Evolutionary conservation across 1,140 invertebrate genomes (phyloP), one percentile per base, ranked within the genome.

Genomic region (Ruditapes philippinarum): DNA sequence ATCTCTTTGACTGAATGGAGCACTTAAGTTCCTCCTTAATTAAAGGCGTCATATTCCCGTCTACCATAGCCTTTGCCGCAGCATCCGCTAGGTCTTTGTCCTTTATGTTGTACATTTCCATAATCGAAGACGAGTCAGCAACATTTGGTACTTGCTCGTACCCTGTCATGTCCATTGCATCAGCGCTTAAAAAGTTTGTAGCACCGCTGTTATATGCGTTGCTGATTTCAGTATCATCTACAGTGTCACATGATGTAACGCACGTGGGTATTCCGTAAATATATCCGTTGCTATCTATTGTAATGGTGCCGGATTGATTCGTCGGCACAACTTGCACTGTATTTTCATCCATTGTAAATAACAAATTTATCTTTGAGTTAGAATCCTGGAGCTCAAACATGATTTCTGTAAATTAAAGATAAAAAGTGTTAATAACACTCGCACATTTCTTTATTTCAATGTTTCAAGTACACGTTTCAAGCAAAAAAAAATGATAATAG

Each of bases 21-120:
- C 98, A 96, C 96, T 98, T 99, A 92, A 99, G 96, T 97, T 98
- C 97, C 95, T 97, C 98, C 96, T 99, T 99, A 95, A 99, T 99
- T 45, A 81, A 42, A 0, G 87, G 87, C 31, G 74, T 80, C 60
- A 88, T 33, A 28, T 42, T 33, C n/a, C 73, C 54, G 5, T 57
- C 25, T 3, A 40, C 28, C 25, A 86, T 0, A 7, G 68, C 49
- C 28, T 38, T 28, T 31, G 17, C 60, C 0, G 62, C 83, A 0
- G 54, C 70, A 14, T 74, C 83, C 38, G 22, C 45, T 36, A 84
- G 31, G 7, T 51, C 22, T 12, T 40, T 28, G 28, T 84, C 65
- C 25, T 38, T 49, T 0, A 74, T 78, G 28, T 42, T 17, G 17
- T 81, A 38, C 22, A 36, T 4, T 3, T 57, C 57, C 49, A 40